phyloP scores from a whole-genome alignment of 2,797 vertebrate species.

The Gobionotothen gibberifrons region DNA sequence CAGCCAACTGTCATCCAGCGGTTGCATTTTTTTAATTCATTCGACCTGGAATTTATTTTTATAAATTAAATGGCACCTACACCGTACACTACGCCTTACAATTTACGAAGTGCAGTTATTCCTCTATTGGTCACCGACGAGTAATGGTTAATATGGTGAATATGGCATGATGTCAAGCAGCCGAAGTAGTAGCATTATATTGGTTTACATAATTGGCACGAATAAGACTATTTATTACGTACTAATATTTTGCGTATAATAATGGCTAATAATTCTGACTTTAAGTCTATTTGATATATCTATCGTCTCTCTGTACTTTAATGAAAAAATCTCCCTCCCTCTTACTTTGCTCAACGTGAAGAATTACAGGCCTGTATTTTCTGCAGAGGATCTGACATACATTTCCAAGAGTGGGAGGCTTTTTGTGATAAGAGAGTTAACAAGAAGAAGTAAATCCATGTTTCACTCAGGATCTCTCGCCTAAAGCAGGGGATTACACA shows the following conservation, averaged over 20 bases:
- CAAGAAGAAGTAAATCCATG: conserved; percentile 42
- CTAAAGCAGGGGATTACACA: conserved; percentile 65
- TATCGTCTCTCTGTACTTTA: background rate
- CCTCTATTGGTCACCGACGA: too few relatives aligned
- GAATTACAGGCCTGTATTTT: conserved; percentile 48
- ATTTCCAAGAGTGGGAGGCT: conserved; percentile 71
- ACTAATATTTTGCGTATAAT: background rate
- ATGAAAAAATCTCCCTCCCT: background rate
- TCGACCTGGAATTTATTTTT: too few relatives aligned
- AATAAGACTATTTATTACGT: background rate
- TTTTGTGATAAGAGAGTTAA: conserved; percentile 58
- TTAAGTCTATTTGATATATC: conserved; percentile 2
- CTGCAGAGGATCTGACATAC: conserved; percentile 62
- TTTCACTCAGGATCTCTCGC: conserved; percentile 38
- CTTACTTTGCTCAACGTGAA: conserved; percentile 31
- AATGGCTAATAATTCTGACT: background rate
- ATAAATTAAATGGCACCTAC: too few relatives aligned
- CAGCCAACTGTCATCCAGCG: too few relatives aligned
- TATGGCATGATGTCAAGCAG: background rate
- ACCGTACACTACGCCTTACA: too few relatives aligned
- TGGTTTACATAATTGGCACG: background rate
- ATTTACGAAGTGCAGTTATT: too few relatives aligned
- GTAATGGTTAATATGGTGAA: background rate
- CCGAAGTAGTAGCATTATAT: background rate
- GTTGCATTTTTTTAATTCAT: too few relatives aligned